Percentiles rank a stretch among this genome's conserved stretches.
Evolutionary conservation across 92 coral and sea anemone genomes (phyloP).

Genomic region (Epizoanthus fatuus): DNA sequence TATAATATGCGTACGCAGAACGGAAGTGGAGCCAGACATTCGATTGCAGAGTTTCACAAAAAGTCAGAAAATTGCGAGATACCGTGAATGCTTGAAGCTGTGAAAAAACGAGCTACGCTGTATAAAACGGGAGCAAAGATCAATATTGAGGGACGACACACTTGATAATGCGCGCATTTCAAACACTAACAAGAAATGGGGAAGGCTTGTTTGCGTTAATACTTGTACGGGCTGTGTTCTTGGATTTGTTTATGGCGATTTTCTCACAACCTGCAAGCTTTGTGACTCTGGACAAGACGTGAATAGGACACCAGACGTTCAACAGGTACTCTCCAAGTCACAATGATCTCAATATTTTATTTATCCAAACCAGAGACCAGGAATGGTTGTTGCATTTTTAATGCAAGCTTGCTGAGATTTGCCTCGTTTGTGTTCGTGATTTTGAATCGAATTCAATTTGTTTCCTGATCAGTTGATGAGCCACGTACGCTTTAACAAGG

Average conservation of each 20-base stretch:
- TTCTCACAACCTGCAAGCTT: constrained; percentile 18
- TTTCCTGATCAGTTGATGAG: neutral
- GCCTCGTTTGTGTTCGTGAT: neutral
- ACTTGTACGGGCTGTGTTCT: neutral
- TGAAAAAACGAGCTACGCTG: too few species aligned
- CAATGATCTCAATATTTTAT: constrained; percentile 24
- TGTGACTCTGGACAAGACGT: neutral
- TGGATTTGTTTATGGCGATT: neutral
- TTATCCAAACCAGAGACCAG: neutral
- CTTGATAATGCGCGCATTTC: too few species aligned
- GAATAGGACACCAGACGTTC: constrained; percentile 29
- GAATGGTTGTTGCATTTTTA: constrained; percentile 25
- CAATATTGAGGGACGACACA: too few species aligned
- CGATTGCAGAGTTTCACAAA: too few species aligned
- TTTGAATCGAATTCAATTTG: neutral
- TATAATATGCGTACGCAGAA: neutral
- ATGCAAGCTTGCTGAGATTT: constrained; percentile 5
- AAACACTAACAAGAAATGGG: too few species aligned
- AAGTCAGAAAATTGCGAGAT: too few species aligned
- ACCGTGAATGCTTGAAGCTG: too few species aligned
- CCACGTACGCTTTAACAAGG: neutral
- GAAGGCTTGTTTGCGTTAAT: too few species aligned
- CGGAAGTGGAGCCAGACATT: constrained; percentile 5
- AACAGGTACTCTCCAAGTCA: constrained; percentile 35
- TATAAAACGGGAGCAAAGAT: too few species aligned